Percentiles rank a stretch among this genome's conserved stretches.
phyloP scores from a whole-genome alignment of 2,888 invertebrate genomes.

The Aphodius sticticus region DNA sequence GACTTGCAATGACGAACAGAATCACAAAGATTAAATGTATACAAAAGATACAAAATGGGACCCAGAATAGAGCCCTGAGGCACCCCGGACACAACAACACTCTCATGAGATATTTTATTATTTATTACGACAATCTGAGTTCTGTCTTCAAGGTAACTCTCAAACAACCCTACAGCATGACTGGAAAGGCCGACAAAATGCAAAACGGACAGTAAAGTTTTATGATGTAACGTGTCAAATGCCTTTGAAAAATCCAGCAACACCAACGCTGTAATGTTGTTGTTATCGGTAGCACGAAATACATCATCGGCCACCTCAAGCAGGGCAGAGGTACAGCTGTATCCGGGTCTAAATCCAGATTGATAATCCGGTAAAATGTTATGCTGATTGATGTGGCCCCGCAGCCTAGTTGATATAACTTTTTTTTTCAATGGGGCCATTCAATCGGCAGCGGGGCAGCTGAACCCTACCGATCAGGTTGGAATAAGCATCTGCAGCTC shows the following conservation, averaged over 20 bases:
- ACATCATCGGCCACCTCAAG: not conserved
- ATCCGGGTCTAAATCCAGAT: not conserved
- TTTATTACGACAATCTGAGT: not conserved
- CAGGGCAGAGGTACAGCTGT: not conserved
- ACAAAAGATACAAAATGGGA: too few relatives aligned
- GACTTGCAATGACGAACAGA: too few relatives aligned
- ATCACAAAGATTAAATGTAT: too few relatives aligned
- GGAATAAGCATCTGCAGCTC: too few relatives aligned
- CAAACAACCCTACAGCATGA: not conserved
- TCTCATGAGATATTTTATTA: too few relatives aligned
- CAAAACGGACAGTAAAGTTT: not conserved
- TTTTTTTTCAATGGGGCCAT: too few relatives aligned
- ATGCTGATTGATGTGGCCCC: not conserved
- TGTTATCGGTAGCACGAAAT: not conserved
- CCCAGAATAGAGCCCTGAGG: too few relatives aligned
- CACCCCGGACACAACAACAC: too few relatives aligned
- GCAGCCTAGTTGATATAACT: not conserved
- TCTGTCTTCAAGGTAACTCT: not conserved
- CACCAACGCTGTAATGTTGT: not conserved
- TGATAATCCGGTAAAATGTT: not conserved
- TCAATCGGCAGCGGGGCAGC: too few relatives aligned
- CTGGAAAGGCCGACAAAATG: too few relatives aligned
- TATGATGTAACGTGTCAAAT: not conserved
- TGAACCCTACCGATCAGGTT: too few relatives aligned
- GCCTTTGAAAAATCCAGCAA: constrained; percentile 4